These are phyloP conservation scores for Acrobasis consociella DNA, from an alignment of 2,888 invertebrate species.

Conservation along the genomic window DNA sequence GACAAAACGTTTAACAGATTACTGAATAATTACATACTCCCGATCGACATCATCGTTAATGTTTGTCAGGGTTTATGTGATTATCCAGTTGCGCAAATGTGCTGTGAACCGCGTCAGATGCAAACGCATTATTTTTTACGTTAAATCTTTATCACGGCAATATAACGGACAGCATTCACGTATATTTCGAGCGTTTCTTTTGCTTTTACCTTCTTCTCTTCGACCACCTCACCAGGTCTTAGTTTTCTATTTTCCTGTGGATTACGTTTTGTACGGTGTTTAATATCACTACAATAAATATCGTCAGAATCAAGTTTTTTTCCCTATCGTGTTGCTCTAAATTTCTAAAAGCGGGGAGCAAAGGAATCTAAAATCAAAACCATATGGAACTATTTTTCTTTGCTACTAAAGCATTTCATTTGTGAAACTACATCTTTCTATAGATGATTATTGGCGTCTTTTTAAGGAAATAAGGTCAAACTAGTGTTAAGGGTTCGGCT, in stretches of 20 bases:
- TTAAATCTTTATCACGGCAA: constrained; percentile 77
- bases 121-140: constrained; percentile 73
- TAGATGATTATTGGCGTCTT: constrained; percentile 62
- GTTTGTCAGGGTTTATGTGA: constrained; percentile 50
- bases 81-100: constrained; percentile 62
- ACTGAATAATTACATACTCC: constrained; percentile 65
- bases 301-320: constrained; percentile 49
- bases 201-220: constrained; percentile 95
- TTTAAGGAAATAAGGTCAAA: constrained; percentile 55
- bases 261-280: constrained; percentile 78
- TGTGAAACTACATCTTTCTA: constrained; percentile 62
- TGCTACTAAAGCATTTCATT: constrained; percentile 63
- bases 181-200: constrained; percentile 63
- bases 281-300: constrained; percentile 67
- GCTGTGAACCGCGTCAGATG: constrained; percentile 70
- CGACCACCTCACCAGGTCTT: constrained; percentile 96
- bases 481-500: constrained; percentile 80
- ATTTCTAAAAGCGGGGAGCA: constrained; percentile 68
- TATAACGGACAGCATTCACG: constrained; percentile 78
- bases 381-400: constrained; percentile 57
- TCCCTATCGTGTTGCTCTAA: constrained; percentile 58
- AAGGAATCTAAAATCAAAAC: constrained; percentile 65
- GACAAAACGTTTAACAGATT: constrained; percentile 58
- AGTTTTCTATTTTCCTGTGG: constrained; percentile 94
- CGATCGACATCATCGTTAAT: constrained; percentile 20